phyloP scores from a whole-genome alignment of 2,888 invertebrate species.

The Eulithis prunata region DNA sequence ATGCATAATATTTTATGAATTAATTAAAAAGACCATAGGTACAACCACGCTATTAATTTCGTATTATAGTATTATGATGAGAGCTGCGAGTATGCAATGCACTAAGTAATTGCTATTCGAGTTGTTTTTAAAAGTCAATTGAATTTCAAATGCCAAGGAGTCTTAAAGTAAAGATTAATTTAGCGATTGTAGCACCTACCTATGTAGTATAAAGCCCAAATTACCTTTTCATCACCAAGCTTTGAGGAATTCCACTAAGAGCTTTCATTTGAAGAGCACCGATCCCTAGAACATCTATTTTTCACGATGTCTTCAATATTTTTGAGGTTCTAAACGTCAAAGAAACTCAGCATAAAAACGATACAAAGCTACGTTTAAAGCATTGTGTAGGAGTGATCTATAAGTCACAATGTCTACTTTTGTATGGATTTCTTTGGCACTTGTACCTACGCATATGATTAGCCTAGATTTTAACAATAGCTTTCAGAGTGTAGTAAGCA shows the following conservation, averaged over 20 bases:
- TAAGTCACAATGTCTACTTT: conserved; percentile 22
- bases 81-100: neutral
- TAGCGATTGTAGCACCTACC: conserved; percentile 1
- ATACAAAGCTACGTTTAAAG: conserved; percentile 15
- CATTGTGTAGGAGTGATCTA: conserved; percentile 32
- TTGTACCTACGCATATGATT: conserved; percentile 54
- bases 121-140: conserved; percentile 12
- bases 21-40: too few species aligned
- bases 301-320: too few species aligned
- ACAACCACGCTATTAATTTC: too few species aligned
- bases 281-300: too few species aligned
- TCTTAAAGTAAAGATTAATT: conserved; percentile 22
- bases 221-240: too few species aligned
- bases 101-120: neutral
- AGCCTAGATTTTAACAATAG: conserved; percentile 46
- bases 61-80: neutral
- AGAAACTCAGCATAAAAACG: conserved; percentile 2
- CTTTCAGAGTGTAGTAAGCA: conserved; percentile 23
- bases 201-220: too few species aligned
- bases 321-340: too few species aligned
- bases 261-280: too few species aligned
- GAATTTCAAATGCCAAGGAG: conserved; percentile 47
- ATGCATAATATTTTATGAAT: too few species aligned
- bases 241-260: too few species aligned
- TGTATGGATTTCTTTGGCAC: conserved; percentile 28